Conservation (phyloP, 2,888 invertebrate species). For the Drosophila tripunctata region DNA sequence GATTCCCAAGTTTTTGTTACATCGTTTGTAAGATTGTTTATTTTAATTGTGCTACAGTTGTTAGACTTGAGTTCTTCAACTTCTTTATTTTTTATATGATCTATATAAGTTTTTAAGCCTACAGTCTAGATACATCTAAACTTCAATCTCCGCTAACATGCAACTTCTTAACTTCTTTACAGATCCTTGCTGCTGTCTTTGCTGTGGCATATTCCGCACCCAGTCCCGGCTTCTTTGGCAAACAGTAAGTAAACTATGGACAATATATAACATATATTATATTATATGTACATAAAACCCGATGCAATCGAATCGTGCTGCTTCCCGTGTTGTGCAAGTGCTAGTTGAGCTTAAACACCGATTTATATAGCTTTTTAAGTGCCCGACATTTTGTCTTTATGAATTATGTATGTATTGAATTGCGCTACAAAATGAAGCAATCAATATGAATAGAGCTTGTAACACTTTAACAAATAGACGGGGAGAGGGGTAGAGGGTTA, state of each 20-base stretch:
- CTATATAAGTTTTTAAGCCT: too few relatives aligned
- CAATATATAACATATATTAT: background rate
- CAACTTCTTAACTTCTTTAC: conserved; percentile 12
- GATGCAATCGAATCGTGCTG: conserved; percentile 23
- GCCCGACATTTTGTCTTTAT: conserved; percentile 35
- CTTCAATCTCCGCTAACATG: background rate
- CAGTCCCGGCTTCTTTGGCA: conserved; percentile 81
- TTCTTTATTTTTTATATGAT: too few relatives aligned
- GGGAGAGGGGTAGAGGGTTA: background rate
- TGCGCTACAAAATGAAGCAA: conserved; percentile 64
- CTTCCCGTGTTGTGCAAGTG: conserved; percentile 64
- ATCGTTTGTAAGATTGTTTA: too few relatives aligned
- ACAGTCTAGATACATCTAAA: too few relatives aligned
- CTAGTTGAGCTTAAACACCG: conserved; percentile 9
- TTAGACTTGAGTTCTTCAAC: too few relatives aligned
- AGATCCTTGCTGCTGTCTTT: conserved; percentile 80
- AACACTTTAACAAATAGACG: conserved; percentile 25
- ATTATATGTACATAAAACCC: background rate
- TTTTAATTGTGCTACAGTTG: too few relatives aligned
- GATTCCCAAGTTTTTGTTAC: too few relatives aligned
- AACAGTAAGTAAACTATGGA: conserved; percentile 79
- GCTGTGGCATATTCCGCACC: conserved; percentile 80
- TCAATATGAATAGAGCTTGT: conserved; percentile 55
- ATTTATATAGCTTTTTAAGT: conserved; percentile 60
- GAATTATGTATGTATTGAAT: conserved; percentile 65